phyloP scores from a whole-genome alignment of 2,797 vertebrate genomes.

The Rousettus madagascariensis region DNA sequence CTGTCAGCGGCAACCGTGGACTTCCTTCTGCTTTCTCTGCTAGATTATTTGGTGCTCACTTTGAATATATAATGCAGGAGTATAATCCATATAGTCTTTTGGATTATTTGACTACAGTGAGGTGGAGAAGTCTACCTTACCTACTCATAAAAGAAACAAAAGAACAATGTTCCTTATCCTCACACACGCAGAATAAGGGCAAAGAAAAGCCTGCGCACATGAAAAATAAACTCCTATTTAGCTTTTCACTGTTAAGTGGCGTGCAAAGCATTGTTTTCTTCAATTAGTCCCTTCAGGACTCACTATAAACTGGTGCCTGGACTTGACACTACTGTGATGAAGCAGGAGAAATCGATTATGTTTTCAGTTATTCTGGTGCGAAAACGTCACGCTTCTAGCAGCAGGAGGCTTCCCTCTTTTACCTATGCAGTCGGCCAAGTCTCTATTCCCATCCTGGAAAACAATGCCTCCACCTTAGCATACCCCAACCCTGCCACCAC shows the following conservation, averaged over 20 bases:
- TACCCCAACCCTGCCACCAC: not conserved
- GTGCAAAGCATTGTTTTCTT: not conserved
- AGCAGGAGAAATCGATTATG: not conserved
- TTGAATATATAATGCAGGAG: too few species aligned
- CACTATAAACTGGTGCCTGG: not conserved
- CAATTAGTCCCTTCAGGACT: not conserved
- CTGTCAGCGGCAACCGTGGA: too few species aligned
- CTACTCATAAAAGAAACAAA: not conserved
- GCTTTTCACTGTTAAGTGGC: not conserved
- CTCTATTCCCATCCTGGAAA: not conserved
- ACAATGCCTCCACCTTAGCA: not conserved
- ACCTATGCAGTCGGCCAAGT: not conserved
- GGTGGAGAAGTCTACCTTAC: not conserved
- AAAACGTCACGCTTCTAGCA: not conserved
- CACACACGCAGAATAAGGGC: not conserved
- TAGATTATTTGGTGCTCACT: too few species aligned
- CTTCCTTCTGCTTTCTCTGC: not conserved
- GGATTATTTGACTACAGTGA: not conserved
- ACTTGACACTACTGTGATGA: not conserved
- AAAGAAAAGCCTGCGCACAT: not conserved
- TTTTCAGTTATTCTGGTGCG: not conserved
- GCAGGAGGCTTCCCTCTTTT: not conserved
- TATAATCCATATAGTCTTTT: not conserved
- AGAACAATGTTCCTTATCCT: not conserved
- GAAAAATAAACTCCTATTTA: not conserved